Evolutionary conservation across 2,888 invertebrate species (phyloP), one percentile per base, ranked within the genome.

Genomic region (Cosmopolites sordidus): DNA sequence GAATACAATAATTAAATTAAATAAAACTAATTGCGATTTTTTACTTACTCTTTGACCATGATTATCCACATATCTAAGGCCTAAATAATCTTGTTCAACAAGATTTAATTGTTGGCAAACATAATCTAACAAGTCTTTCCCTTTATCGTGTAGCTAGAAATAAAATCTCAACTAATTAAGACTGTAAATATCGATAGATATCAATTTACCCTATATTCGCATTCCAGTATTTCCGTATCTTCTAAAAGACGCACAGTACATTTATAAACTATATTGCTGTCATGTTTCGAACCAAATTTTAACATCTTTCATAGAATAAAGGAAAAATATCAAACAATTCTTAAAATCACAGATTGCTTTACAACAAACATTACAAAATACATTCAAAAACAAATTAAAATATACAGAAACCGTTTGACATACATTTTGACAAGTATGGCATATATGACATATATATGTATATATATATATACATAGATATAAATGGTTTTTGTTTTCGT

Each of bases 81-180:
- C 95, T 74, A 96, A 92, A 75, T 94, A 95, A 76, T 96, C 95
- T 68, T 89, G 92, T 77, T 95, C 95, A 58, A 89, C 82, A 61
- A 96, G 84, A 76, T 92, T 91, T 65, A 95, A 78, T 73, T 92
- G 89, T 70, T 89, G 87, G 75, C 93, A 95, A 60, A 93, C 87
- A 78, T 89, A 86, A 71, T 94, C 93, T 71, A 95, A 78, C 64
- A 96, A 80, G 76, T 86, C 89, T 75, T 88, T 89, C 58, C 94
- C 93, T 75, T 92, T 93, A 72, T 91, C 87, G 73, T 89, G 87
- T 62, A 87, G 85, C 92, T 92, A 76, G 62, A 43, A 64, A 51
- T 60, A 17, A 8, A 45, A 46, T 47, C 43, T 5, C 33, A 30
- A n/a, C 43, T 52, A 52, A 48, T 33, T 9, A 44, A 50, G 51